A percentile compares a stretch with the other conserved stretches of the same genome.
phyloP scores from a whole-genome alignment of 2,797 vertebrate genomes.

The Gymnothorax javanicus region DNA sequence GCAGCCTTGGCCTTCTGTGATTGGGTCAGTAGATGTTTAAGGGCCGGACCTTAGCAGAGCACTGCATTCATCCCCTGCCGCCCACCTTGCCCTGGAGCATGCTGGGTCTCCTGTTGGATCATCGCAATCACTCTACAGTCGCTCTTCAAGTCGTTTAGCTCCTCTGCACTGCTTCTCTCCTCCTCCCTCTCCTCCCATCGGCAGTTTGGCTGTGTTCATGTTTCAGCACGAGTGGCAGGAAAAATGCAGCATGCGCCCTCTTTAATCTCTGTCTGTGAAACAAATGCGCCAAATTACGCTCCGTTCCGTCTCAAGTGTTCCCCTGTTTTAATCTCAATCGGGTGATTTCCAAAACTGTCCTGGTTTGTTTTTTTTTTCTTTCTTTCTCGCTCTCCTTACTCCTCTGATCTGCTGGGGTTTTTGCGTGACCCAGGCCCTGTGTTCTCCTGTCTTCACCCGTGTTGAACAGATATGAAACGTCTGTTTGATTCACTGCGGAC shows the following conservation, averaged over 20 bases:
- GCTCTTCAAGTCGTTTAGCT: slow-evolving; percentile 19
- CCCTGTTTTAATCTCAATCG: slow-evolving; percentile 32
- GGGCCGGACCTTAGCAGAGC: not conserved
- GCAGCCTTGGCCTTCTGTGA: no score
- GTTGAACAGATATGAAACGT: slow-evolving; percentile 60
- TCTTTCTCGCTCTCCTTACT: slow-evolving; percentile 25
- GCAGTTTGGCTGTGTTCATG: slow-evolving; percentile 31
- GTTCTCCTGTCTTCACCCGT: slow-evolving; percentile 57
- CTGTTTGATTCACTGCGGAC: slow-evolving; percentile 54
- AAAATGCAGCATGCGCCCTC: slow-evolving; percentile 49
- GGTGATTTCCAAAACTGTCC: slow-evolving; percentile 64
- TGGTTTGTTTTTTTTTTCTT: not conserved
- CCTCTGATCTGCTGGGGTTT: slow-evolving; percentile 58
- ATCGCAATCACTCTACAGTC: slow-evolving; percentile 49
- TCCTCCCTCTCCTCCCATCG: not conserved
- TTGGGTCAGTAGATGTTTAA: not conserved
- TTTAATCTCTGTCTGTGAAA: slow-evolving; percentile 68
- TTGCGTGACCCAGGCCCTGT: slow-evolving; percentile 46
- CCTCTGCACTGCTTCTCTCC: not conserved
- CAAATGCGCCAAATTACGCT: slow-evolving; percentile 67
- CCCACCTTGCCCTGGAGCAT: slow-evolving; percentile 14
- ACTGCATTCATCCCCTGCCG: slow-evolving; percentile 11
- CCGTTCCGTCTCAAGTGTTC: slow-evolving; percentile 50
- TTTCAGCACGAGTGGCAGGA: slow-evolving; percentile 53
- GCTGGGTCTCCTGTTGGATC: not conserved